A percentile compares a stretch with the other conserved stretches of the same genome.
Conservation (phyloP, 2,113 vertebrate species). For the Crotalus tigris region DNA sequence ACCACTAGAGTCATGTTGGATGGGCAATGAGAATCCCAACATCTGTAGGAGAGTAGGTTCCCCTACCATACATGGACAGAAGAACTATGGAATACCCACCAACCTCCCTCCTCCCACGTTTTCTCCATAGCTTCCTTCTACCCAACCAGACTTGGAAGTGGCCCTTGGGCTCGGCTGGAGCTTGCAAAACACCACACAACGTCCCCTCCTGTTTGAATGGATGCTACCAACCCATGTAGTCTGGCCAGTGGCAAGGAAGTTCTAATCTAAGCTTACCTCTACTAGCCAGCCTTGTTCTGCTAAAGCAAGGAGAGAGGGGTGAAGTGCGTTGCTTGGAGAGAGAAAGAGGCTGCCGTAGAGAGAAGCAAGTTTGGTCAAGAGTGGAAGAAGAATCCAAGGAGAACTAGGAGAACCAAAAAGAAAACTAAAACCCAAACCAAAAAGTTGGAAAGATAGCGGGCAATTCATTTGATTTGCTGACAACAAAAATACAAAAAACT, state of each 20-base stretch:
- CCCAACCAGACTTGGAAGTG: background rate
- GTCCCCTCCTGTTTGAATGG: background rate
- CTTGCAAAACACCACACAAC: background rate
- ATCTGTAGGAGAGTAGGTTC: background rate
- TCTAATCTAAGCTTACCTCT: conserved; percentile 4
- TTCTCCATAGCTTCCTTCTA: background rate
- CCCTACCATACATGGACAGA: background rate
- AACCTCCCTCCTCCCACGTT: background rate
- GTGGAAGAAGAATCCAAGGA: conserved; percentile 55
- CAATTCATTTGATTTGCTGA: background rate
- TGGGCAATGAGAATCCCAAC: background rate
- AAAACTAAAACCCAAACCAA: background rate
- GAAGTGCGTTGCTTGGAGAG: conserved; percentile 44
- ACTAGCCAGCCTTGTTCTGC: background rate
- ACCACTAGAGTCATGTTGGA: too few relatives aligned
- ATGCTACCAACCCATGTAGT: background rate
- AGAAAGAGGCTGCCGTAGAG: conserved; percentile 39
- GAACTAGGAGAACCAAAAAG: conserved; percentile 47
- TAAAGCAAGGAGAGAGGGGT: background rate
- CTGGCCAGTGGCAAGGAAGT: background rate
- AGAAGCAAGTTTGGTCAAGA: conserved; percentile 35
- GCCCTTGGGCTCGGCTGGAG: background rate
- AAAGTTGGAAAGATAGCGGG: conserved; percentile 44
- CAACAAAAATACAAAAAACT: too few relatives aligned
- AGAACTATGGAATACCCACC: background rate